Evolutionary conservation across 2,113 vertebrate genomes (phyloP).

Genomic region (Zapornia atra): DNA sequence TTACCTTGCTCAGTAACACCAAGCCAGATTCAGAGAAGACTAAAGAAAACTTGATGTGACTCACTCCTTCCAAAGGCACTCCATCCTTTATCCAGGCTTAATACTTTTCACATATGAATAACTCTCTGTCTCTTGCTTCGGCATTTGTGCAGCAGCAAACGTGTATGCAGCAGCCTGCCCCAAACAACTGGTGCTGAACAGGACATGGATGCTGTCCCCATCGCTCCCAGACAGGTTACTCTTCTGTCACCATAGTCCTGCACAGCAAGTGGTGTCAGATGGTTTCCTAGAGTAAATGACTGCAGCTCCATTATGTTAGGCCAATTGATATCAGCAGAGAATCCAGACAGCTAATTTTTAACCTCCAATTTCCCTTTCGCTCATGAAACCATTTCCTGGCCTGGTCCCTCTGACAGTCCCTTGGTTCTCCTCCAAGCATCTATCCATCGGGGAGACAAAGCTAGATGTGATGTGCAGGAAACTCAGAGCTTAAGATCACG

Average conservation of each 20-base stretch:
- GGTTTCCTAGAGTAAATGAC: conserved; percentile 19
- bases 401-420: neutral
- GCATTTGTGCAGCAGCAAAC: neutral
- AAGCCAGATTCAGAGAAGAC: neutral
- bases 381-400: conserved; percentile 22
- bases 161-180: neutral
- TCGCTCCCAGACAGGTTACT: neutral
- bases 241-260: neutral
- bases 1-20: neutral
- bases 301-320: conserved; percentile 1
- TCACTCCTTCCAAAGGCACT: neutral
- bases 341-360: conserved; percentile 52
- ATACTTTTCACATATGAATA: neutral
- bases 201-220: accelerated
- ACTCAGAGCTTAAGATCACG: neutral
- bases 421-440: neutral
- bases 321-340: conserved; percentile 34
- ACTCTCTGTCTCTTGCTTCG: neutral
- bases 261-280: neutral
- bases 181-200: accelerated
- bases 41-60: neutral
- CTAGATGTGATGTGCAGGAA: neutral
- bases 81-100: neutral
- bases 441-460: neutral
- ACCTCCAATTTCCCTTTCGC: conserved; percentile 7